Conservation (phyloP, 2,113 vertebrate genomes). For the human region DNA sequence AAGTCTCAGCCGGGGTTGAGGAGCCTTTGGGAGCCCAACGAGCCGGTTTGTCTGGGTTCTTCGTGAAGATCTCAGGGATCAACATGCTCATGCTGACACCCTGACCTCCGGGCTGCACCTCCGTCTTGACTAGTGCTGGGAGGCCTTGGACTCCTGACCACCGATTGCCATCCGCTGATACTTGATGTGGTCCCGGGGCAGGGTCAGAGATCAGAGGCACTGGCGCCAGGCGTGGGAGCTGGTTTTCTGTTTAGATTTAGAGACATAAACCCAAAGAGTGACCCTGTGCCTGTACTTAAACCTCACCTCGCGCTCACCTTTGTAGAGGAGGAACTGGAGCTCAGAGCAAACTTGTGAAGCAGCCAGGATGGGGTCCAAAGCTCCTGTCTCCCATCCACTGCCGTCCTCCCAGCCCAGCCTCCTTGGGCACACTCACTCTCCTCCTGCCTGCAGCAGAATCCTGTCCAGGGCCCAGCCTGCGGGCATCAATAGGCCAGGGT, state of each 20-base stretch:
- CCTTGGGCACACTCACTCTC: background rate
- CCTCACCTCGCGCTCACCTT: fast-evolving
- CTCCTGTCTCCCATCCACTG: fast-evolving
- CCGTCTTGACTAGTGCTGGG: background rate
- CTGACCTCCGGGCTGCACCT: background rate
- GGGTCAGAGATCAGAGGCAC: background rate
- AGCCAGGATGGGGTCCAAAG: no score
- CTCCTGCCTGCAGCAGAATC: background rate
- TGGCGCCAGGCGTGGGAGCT: background rate
- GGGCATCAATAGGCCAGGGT: background rate
- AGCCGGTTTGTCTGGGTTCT: background rate
- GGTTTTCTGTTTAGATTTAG: background rate
- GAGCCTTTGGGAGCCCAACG: background rate
- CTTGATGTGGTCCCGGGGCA: background rate
- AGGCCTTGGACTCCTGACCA: fast-evolving
- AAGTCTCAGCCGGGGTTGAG: background rate
- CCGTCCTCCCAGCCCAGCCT: background rate
- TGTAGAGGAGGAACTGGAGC: background rate
- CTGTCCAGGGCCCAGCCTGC: background rate
- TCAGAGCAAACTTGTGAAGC: background rate
- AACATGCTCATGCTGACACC: fast-evolving
- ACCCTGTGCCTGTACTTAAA: fast-evolving
- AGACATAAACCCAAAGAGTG: background rate
- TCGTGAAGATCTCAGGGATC: background rate
- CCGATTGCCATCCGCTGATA: background rate